Evolutionary conservation across 1,140 invertebrate genomes (phyloP), one percentile per base, ranked within the genome.

Genomic region (Drosophila nigrodunni): DNA sequence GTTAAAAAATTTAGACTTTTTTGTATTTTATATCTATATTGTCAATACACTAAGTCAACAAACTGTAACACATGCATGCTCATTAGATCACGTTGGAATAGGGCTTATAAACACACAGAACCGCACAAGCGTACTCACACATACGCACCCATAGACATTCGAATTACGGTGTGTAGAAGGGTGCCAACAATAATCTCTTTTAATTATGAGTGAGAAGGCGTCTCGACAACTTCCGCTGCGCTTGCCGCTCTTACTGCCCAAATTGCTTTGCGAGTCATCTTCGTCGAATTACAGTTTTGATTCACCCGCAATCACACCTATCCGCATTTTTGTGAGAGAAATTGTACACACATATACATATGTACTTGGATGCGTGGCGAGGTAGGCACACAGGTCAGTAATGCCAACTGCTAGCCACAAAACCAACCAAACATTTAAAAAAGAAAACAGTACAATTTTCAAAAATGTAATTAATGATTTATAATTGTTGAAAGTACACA

Each of bases 201-300:
- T 79, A 81, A 81, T 80, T 80, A 78, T 73, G 73, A 77, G 74
- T 61, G 74, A 81, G 79, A 76, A 79, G 49, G 65, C 77, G 79
- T 79, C 74, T 81, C 77, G 74, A 79, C 79, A 81, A 81, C 79
- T 79, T 81, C 79, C 79, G 79, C 61, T 81, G 62, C 68, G 61
- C 50, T 79, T 69, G 72, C 52, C 44, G 52, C 67, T 79, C 66
- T 75, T 79, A 72, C 72, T 81, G 67, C 65, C 73, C 54, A 62
- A 75, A 68, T 75, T 80, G 72, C 76, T 75, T 78, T 80, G 41
- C 55, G 64, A 68, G 74, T 79, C 77, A 74, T 79, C 77, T 77
- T 79, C 74, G 70, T 77, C 43, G 54, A 79, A 68, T 77, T 77
- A 79, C 69, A 77, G 66, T 74, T 77, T 77, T 52, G 74, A 79